Conservation (phyloP, 1,140 invertebrate genomes). For the Drosophila punjabiensis region DNA sequence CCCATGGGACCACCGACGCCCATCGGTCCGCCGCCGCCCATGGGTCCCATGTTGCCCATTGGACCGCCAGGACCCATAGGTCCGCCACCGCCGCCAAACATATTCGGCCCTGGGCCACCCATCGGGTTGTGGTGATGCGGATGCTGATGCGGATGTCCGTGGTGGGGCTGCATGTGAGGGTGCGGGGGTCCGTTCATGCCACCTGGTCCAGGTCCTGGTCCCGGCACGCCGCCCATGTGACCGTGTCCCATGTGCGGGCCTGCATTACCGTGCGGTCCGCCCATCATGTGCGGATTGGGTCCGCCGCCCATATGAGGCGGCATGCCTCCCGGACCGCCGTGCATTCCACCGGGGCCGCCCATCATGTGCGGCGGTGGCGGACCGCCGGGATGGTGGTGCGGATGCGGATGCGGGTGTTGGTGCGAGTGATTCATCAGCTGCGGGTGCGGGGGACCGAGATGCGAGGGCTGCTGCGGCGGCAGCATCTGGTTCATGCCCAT, state of each 20-base stretch:
- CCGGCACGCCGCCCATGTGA: slow-evolving; percentile 74
- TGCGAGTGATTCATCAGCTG: slow-evolving; percentile 76
- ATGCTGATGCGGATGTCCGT: slow-evolving; percentile 56
- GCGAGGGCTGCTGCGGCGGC: slow-evolving; percentile 75
- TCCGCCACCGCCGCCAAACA: slow-evolving; percentile 45
- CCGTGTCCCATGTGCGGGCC: slow-evolving; percentile 79
- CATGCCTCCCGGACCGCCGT: slow-evolving; percentile 71
- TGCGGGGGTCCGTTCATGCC: slow-evolving; percentile 73
- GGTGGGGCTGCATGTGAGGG: slow-evolving; percentile 66
- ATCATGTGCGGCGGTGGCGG: slow-evolving; percentile 72
- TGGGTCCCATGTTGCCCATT: slow-evolving; percentile 72
- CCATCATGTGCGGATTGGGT: slow-evolving; percentile 77
- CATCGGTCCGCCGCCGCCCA: slow-evolving; percentile 62
- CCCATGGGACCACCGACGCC: slow-evolving; percentile 81
- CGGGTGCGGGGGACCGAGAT: slow-evolving; percentile 72
- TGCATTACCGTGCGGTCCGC: slow-evolving; percentile 63
- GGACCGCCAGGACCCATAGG: slow-evolving; percentile 72
- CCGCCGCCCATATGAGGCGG: slow-evolving; percentile 71
- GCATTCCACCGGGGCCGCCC: slow-evolving; percentile 65
- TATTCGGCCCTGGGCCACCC: slow-evolving; percentile 48
- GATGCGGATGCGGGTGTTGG: slow-evolving; percentile 50
- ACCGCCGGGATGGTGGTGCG: slow-evolving; percentile 71
- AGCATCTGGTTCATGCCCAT: slow-evolving; percentile 84
- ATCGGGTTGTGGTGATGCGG: slow-evolving; percentile 68
- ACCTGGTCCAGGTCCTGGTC: slow-evolving; percentile 67